These are phyloP conservation scores for Triops longicaudatus DNA, from an alignment of 1,140 invertebrate genomes.

Conservation along the genomic window DNA sequence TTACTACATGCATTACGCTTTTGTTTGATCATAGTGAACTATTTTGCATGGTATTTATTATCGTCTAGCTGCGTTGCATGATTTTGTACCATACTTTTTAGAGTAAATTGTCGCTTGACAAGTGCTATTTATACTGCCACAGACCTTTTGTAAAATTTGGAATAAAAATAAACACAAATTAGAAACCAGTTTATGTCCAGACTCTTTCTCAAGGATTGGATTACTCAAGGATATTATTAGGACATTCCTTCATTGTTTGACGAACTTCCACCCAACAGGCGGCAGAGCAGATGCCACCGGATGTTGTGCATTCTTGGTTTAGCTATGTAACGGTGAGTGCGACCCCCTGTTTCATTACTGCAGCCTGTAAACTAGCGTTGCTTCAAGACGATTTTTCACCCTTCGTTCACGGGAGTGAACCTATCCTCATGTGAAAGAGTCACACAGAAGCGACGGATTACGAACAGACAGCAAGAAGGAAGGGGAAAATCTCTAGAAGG, in stretches of 20 bases:
- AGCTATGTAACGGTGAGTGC: neutral
- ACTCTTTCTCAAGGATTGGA: neutral
- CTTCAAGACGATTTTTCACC: neutral
- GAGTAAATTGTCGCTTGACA: neutral
- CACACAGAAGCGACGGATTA: neutral
- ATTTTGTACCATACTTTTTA: constrained; percentile 10
- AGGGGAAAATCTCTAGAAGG: neutral
- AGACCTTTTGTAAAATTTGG: constrained; percentile 11
- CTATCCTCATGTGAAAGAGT: neutral
- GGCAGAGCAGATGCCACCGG: constrained; percentile 13
- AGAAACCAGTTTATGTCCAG: neutral
- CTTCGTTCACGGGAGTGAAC: neutral
- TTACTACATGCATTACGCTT: neutral
- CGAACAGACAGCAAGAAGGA: neutral
- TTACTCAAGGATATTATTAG: neutral
- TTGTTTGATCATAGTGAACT: neutral
- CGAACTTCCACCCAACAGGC: neutral
- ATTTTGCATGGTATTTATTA: neutral
- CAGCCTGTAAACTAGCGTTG: neutral
- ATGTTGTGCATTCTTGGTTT: constrained; percentile 1
- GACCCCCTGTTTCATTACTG: neutral
- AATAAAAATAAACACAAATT: neutral
- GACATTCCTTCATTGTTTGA: neutral
- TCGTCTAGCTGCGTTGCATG: neutral
- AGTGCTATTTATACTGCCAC: constrained; percentile 6